Percentiles rank a stretch among this genome's conserved stretches.
Conservation (phyloP, 1,140 invertebrate genomes). For the Bombyx mori region ASM3026992v2 NC_085129.1:19518001-19518500, state of each 20-base stretch:
- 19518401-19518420: background rate
- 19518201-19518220: background rate
- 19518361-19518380: background rate
- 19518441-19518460: too few species aligned
- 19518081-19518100: background rate
- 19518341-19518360: background rate
- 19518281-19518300: slow-evolving; percentile 3
- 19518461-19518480: too few species aligned
- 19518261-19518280: slow-evolving; percentile 7
- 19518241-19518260: slow-evolving; percentile 11
- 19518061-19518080: background rate
- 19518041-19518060: too few species aligned
- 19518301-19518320: background rate
- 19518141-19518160: background rate
- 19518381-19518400: background rate
- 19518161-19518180: background rate
- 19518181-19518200: background rate
- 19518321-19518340: background rate
- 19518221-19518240: slow-evolving; percentile 20
- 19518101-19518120: background rate
- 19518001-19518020: too few species aligned
- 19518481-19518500: too few species aligned
- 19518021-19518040: too few species aligned
- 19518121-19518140: background rate
- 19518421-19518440: too few species aligned